Evolutionary conservation across 2,888 invertebrate genomes (phyloP), one percentile per base, ranked within the genome.

Genomic region (Athalia rosae): DNA sequence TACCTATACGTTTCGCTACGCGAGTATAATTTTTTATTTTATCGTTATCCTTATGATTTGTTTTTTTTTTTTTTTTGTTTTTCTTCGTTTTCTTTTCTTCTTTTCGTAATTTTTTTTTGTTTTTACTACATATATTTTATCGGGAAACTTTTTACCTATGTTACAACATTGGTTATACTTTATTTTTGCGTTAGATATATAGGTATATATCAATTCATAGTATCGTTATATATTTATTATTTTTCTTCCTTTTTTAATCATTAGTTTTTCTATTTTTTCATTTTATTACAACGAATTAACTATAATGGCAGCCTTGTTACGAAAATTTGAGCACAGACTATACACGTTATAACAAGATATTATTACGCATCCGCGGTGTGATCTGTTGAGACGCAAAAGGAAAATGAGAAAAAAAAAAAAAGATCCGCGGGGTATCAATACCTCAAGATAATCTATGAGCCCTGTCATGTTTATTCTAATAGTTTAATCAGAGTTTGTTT

Each of bases 281-380:
- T 78, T 79, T 78, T 81, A 79, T 78, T 79, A 77, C 81, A 81
- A 85, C 79, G 79, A 82, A 82, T 86, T 85, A 84, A 84, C 79
- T 86, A 87, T 86, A 87, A 81, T 85, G 87, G 87, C 87, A 87
- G 87, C 87, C 84, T 87, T 81, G 81, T 87, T 86, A 87, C 82
- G 84, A 86, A 81, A 84, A 86, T 79, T 86, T 86, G 86, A 87
- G 87, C 87, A 83, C 80, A 84, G 81, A 84, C 84, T 85, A 84
- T 81, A 77, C 9, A 66, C 41, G 56, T 76, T 56, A 48, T 61
- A 74, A 61, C 73, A 74, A 43, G 8, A 63, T 63, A 74, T 59
- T 43, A 13, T 77, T 45, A 76, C 74, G 48, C 74, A 47, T 47
- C 62, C 48, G 59, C 4, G 47, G 45, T 76, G 28, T 28, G 2